These are phyloP conservation scores for Hemithea aestivaria DNA, from an alignment of 2,888 invertebrate species.

Conservation along the genomic window DNA sequence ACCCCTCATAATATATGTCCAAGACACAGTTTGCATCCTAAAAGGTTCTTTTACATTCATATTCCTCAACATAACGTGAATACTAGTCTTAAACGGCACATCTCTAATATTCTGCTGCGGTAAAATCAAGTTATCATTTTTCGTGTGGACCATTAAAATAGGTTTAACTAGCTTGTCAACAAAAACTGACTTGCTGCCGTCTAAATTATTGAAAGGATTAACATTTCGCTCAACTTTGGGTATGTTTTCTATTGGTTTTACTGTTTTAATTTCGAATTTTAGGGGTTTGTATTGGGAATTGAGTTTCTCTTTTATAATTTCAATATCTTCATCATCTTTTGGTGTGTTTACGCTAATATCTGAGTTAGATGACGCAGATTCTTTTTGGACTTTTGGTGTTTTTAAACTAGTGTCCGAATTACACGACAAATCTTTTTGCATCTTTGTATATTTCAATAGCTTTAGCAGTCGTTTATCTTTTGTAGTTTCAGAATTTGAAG, in stretches of 20 bases:
- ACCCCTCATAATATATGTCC: slow-evolving; percentile 83
- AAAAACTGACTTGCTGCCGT: slow-evolving; percentile 55
- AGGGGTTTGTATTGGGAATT: background rate
- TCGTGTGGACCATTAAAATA: slow-evolving; percentile 64
- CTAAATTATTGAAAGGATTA: slow-evolving; percentile 61
- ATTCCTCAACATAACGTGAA: slow-evolving; percentile 47
- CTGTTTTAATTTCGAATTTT: background rate
- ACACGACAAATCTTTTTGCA: too few species aligned
- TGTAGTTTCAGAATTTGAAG: too few species aligned
- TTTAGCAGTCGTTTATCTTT: too few species aligned
- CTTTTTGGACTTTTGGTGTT: too few species aligned
- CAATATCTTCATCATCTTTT: too few species aligned
- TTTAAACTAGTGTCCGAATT: too few species aligned
- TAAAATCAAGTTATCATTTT: slow-evolving; percentile 49
- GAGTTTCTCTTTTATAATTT: too few species aligned
- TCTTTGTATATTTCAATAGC: too few species aligned
- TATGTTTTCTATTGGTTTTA: slow-evolving; percentile 4
- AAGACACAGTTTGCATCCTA: slow-evolving; percentile 83
- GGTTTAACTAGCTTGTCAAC: slow-evolving; percentile 64
- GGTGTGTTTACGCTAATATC: too few species aligned
- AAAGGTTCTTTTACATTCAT: slow-evolving; percentile 59
- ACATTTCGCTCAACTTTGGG: slow-evolving; percentile 36
- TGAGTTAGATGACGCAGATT: too few species aligned
- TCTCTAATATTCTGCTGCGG: slow-evolving; percentile 49
- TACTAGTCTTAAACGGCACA: slow-evolving; percentile 50